These are phyloP conservation scores for Harpalus rufipes DNA, from an alignment of 2,888 invertebrate genomes.

Conservation along the genomic window DNA sequence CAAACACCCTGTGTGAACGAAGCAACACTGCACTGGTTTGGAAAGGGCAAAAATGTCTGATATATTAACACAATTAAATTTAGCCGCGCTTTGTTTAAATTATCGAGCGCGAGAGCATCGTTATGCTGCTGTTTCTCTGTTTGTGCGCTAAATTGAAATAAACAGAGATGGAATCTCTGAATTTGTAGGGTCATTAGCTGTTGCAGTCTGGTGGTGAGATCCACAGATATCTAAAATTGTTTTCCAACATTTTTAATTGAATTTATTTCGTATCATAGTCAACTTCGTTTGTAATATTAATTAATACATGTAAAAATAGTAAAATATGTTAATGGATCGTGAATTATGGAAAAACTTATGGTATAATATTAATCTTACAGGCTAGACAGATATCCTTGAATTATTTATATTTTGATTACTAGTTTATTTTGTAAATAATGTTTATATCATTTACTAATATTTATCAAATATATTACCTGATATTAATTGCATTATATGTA, in stretches of 20 bases:
- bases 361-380: conserved; percentile 25
- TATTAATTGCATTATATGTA: background rate
- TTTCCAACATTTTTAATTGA: conserved; percentile 33
- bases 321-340: conserved; percentile 18
- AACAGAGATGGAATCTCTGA: conserved; percentile 35
- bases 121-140: conserved; percentile 55
- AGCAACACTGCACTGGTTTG: conserved; percentile 9
- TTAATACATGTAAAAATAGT: conserved; percentile 5
- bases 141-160: conserved; percentile 60
- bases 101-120: conserved; percentile 49
- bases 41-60: conserved; percentile 54
- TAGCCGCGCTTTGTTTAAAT: conserved; percentile 57
- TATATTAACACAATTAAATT: conserved; percentile 64
- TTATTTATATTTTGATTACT: conserved; percentile 51
- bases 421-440: conserved; percentile 42
- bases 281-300: background rate
- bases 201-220: conserved; percentile 45
- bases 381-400: conserved; percentile 47
- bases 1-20: conserved; percentile 17
- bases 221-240: conserved; percentile 43
- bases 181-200: conserved; percentile 54
- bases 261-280: conserved; percentile 40
- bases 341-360: background rate
- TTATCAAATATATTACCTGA: conserved; percentile 4
- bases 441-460: conserved; percentile 31